A percentile compares a stretch with the other conserved stretches of the same genome.
These are phyloP conservation scores for Beroe forskalii DNA, from an alignment of 37 sponge, comb jelly and placozoan genomes.

Conservation along the genomic window DNA sequence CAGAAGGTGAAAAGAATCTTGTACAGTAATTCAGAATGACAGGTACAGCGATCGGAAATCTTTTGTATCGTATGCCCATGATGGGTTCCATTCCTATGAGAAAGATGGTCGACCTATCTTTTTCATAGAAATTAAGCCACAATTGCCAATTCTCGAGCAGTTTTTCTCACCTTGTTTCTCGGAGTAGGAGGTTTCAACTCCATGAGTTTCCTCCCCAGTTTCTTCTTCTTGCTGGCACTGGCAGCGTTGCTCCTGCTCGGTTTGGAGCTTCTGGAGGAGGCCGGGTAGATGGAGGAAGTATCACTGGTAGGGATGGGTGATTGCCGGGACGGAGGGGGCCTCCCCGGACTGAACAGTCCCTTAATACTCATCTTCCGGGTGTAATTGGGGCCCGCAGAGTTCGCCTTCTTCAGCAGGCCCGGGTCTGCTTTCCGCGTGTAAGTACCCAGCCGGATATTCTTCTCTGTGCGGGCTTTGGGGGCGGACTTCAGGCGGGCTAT, in stretches of 20 bases:
- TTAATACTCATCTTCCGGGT: slow-evolving; percentile 33
- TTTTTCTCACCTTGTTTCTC: slow-evolving; percentile 33
- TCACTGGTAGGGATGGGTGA: not conserved
- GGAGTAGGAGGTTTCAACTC: not conserved
- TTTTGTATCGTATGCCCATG: no score
- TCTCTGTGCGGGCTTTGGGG: slow-evolving; percentile 49
- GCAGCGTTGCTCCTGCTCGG: not conserved
- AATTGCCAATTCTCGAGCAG: no score
- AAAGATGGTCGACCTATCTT: no score
- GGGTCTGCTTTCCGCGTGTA: not conserved
- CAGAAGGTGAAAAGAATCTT: no score
- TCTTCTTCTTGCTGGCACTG: not conserved
- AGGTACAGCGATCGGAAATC: no score
- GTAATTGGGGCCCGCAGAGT: not conserved
- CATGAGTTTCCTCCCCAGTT: not conserved
- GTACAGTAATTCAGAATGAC: no score
- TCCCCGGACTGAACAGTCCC: slow-evolving; percentile 33
- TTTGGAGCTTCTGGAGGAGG: not conserved
- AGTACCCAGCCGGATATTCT: slow-evolving; percentile 14
- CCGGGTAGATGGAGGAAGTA: not conserved
- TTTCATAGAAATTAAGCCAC: no score
- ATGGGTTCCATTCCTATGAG: no score
- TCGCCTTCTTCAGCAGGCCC: not conserved
- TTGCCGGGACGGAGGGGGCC: not conserved
- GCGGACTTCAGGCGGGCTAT: slow-evolving; percentile 60